phyloP scores from a whole-genome alignment of 2,113 vertebrate genomes.

The Neodontobutis hainanensis region DNA sequence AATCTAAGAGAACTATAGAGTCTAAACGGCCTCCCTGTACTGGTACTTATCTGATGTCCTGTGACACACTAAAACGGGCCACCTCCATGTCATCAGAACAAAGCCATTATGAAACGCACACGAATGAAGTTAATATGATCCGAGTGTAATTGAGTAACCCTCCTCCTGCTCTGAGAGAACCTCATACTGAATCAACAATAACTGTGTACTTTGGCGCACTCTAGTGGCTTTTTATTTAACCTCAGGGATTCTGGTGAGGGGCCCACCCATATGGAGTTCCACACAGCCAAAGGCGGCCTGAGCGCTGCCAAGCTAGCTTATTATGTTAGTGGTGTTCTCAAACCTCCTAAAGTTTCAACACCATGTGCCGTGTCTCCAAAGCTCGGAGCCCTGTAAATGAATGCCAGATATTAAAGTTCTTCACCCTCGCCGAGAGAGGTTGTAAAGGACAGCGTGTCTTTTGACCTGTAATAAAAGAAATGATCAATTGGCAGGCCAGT shows the following conservation, averaged over 20 bases:
- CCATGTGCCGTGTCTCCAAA: constrained; percentile 16
- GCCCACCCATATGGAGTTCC: constrained; percentile 48
- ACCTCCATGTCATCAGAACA: not conserved
- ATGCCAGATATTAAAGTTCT: constrained; percentile 42
- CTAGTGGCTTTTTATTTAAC: constrained; percentile 59
- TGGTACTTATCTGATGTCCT: constrained; percentile 21
- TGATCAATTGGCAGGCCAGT: constrained; percentile 46
- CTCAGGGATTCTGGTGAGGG: constrained; percentile 26
- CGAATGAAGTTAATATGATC: constrained; percentile 43
- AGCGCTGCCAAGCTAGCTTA: constrained; percentile 48
- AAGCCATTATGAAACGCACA: constrained; percentile 27
- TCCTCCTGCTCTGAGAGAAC: constrained; percentile 11
- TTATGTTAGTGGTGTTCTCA: constrained; percentile 48
- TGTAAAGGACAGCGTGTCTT: constrained; percentile 53
- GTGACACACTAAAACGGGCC: not conserved
- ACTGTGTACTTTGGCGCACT: constrained; percentile 73
- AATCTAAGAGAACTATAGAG: constrained; percentile 20
- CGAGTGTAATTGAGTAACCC: constrained; percentile 50
- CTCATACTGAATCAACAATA: constrained; percentile 55
- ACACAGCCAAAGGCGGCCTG: constrained; percentile 30
- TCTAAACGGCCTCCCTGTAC: constrained; percentile 45
- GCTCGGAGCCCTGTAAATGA: constrained; percentile 22
- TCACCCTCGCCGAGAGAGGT: constrained; percentile 28
- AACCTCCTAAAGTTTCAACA: constrained; percentile 25
- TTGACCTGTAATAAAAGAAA: constrained; percentile 65